Conservation (phyloP, 2,888 invertebrate species). For the Ceraclea dissimilis region DNA sequence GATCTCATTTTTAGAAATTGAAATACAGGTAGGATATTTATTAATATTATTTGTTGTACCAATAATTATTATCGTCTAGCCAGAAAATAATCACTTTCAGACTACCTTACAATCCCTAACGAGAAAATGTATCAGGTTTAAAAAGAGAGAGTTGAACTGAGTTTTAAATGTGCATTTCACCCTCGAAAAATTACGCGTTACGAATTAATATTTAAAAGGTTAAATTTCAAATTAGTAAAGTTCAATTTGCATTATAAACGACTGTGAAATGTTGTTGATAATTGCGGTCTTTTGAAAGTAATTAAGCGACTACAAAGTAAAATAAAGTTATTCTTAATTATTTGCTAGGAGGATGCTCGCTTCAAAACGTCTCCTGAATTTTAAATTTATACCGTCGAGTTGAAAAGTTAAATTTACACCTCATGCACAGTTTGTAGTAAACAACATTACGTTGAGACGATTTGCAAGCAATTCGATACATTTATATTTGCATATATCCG, state of each 20-base stretch:
- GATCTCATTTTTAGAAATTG: too few species aligned
- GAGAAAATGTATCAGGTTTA: too few species aligned
- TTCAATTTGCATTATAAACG: constrained; percentile 26
- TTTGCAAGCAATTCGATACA: too few species aligned
- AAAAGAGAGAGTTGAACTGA: constrained; percentile 1
- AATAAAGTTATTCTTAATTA: constrained; percentile 25
- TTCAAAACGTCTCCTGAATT: constrained; percentile 21
- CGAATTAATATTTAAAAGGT: constrained; percentile 12
- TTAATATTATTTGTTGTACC: too few species aligned
- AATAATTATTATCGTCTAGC: too few species aligned
- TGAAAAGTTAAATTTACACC: constrained; percentile 15
- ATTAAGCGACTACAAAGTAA: constrained; percentile 26
- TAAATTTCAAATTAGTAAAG: constrained; percentile 14
- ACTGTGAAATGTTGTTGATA: constrained; percentile 26
- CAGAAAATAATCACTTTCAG: too few species aligned
- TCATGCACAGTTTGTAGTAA: not conserved
- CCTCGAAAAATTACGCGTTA: not conserved
- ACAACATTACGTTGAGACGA: too few species aligned
- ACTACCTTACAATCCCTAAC: too few species aligned
- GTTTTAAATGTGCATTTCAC: constrained; percentile 6
- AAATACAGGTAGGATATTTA: too few species aligned
- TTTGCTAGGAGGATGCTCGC: constrained; percentile 15
- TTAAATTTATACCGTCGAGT: constrained; percentile 13
- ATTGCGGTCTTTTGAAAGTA: constrained; percentile 26
- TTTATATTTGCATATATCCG: too few species aligned